Base-by-base conservation (phyloP, 1,140 invertebrate genomes). In the Lasaia peninsularis region DNA sequence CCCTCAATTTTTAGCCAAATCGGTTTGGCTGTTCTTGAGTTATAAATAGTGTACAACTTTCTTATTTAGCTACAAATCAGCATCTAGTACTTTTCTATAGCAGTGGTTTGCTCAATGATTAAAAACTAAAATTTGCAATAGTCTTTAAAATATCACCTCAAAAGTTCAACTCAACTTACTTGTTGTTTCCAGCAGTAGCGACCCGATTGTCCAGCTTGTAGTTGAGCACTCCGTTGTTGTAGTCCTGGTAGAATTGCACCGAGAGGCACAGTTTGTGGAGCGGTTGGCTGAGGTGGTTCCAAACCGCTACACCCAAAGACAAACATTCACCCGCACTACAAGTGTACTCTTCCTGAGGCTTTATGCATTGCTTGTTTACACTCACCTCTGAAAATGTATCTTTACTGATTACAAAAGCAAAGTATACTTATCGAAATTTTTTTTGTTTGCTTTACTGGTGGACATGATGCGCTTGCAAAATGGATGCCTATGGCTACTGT, bases 211-310 rank as follows among this genome's bases (percentile, higher is more conserved):
- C 96, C 49, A 97, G 86, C 69, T 94, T 92, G 85, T 96, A 96
- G 88, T 96, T 96, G 60, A 92, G 92, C 48, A 93, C 92, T 51
- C 96, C 96, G 87, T 97, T 97, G 73, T 96, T 94, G 86, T 97
- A 95, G 83, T 98, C 96, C 88, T 98, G 96, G 86, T 96, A 97
- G 77, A 96, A 96, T 71, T 95, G 93, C 14, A 97, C 91, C 5
- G 92, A 93, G 5, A 97, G 89, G 49, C 91, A 92, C 20, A 97
- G 87, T 62, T 95, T 92, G 54, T 91, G 90, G 24, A 96, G 78
- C 51, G 94, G 91, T 71, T 92, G 89, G 74, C 92, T 90, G 34
- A 96, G 89, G 66, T 94, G 93, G 87, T 96, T 96, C 50, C 92
- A 91, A 7, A 96, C 91, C 14, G 90, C 92, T 37, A 97, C 93